Evolutionary conservation across 2,888 invertebrate species (phyloP).

Genomic region (Vanessa cardui): DNA sequence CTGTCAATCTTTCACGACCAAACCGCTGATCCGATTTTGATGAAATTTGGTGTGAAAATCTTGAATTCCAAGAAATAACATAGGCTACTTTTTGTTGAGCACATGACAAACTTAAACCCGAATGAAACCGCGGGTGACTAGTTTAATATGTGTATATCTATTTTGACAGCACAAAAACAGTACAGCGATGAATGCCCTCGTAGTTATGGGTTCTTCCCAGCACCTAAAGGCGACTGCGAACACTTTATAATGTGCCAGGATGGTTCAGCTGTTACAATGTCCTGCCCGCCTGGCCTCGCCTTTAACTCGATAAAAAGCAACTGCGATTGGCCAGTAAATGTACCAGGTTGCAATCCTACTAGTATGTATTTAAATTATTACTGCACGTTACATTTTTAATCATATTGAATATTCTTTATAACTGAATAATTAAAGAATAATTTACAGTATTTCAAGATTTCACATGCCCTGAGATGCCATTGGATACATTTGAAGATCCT

Average conservation of each 20-base stretch:
- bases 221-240: constrained; percentile 82
- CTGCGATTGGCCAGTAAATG: constrained; percentile 93
- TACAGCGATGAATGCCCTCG: constrained; percentile 84
- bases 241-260: constrained; percentile 90
- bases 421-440: too few species aligned
- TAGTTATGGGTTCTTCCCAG: constrained; percentile 89
- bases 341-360: constrained; percentile 84
- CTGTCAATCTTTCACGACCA: too few species aligned
- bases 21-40: too few species aligned
- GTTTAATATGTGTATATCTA: background rate
- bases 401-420: too few species aligned
- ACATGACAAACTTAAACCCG: too few species aligned
- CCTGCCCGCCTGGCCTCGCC: constrained; percentile 90
- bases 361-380: too few species aligned
- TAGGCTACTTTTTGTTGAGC: too few species aligned
- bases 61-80: too few species aligned
- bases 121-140: too few species aligned
- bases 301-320: constrained; percentile 86
- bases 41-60: too few species aligned
- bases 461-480: constrained; percentile 51
- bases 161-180: background rate
- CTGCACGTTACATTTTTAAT: too few species aligned
- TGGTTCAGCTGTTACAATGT: constrained; percentile 83
- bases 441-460: constrained; percentile 43
- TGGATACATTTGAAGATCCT: constrained; percentile 45